Percentiles rank a stretch among this genome's conserved stretches.
Evolutionary conservation across 2,113 vertebrate genomes (phyloP).

Genomic region (Phoxinus phoxinus): DNA sequence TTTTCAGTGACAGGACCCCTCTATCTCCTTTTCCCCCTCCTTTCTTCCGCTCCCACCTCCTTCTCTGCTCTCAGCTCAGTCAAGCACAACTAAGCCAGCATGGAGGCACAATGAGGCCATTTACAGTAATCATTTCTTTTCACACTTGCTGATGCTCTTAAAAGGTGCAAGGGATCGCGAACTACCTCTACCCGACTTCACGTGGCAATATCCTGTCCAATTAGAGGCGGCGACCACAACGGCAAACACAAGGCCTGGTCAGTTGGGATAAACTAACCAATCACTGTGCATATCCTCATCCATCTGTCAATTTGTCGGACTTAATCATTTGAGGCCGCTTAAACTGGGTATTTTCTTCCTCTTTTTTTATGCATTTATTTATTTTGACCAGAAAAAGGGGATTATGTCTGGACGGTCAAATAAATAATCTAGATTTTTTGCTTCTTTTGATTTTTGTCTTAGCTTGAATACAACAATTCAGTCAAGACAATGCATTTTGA

Average conservation of each 20-base stretch:
- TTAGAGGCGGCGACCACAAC: constrained; percentile 10
- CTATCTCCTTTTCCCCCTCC: constrained; percentile 26
- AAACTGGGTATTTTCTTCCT: too few species aligned
- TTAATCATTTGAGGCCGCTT: neutral
- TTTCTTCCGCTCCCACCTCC: constrained; percentile 62
- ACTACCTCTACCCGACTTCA: constrained; percentile 45
- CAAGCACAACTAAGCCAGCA: constrained; percentile 68
- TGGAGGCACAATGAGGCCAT: constrained; percentile 63
- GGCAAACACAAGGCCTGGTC: constrained; percentile 19
- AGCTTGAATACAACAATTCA: neutral
- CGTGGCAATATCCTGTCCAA: constrained; percentile 32
- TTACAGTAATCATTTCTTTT: constrained; percentile 67
- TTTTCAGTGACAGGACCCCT: constrained; percentile 8
- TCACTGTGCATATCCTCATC: neutral
- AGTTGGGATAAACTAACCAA: constrained; percentile 3
- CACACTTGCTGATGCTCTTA: constrained; percentile 69
- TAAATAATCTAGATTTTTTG: too few species aligned
- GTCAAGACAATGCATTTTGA: neutral
- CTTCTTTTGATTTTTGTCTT: too few species aligned
- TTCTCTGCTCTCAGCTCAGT: constrained; percentile 57
- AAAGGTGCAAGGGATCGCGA: constrained; percentile 62
- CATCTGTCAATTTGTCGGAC: neutral
- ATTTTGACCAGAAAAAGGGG: neutral
- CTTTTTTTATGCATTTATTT: neutral
- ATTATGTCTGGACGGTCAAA: too few species aligned